Evolutionary conservation across 2,113 vertebrate genomes (phyloP).

Genomic region (Ictidomys tridecemlineatus): DNA sequence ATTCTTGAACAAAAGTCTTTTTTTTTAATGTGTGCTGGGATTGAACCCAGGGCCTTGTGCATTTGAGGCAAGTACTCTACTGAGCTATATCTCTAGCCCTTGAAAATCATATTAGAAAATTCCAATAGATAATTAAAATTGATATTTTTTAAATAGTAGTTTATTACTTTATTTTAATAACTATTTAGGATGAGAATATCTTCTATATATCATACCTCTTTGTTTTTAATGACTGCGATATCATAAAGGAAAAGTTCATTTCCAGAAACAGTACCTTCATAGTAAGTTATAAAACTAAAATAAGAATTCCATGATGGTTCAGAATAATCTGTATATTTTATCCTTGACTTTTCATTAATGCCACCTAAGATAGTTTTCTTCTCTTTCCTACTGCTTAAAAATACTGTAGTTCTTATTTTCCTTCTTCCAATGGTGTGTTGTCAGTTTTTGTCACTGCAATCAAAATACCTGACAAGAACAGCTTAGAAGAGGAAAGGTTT

Average conservation of each 20-base stretch:
- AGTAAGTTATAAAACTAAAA: background rate
- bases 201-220: background rate
- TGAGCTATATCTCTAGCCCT: no score
- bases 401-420: background rate
- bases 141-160: background rate
- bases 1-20: background rate
- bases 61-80: no score
- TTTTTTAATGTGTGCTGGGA: no score
- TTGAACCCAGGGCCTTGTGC: no score
- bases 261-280: background rate
- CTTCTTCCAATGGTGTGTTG: background rate
- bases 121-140: background rate
- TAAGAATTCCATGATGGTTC: background rate
- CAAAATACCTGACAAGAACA: no score
- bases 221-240: background rate
- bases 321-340: background rate
- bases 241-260: background rate
- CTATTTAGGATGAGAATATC: background rate
- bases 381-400: background rate
- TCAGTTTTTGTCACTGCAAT: no score
- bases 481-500: no score
- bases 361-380: background rate
- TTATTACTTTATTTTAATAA: background rate
- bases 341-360: background rate
- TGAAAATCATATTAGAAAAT: background rate